A percentile compares a stretch with the other conserved stretches of the same genome.
phyloP scores from a whole-genome alignment of 1,140 invertebrate genomes.

The Dryas iulia region DNA sequence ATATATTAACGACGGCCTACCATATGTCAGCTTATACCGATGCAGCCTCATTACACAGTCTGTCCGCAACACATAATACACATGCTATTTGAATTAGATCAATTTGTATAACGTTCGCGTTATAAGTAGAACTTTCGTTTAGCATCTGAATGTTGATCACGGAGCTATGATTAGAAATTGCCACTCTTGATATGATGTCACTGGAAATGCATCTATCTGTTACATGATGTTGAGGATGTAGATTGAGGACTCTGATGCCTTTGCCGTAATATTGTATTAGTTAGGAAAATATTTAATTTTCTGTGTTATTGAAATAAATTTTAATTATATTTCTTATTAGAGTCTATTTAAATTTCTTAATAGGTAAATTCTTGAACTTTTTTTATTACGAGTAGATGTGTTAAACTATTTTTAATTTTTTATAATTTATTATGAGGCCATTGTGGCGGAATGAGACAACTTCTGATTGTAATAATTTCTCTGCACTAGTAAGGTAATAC shows the following conservation, averaged over 20 bases:
- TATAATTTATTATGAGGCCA: too few relatives aligned
- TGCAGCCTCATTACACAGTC: slow-evolving; percentile 2
- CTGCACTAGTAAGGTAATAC: too few relatives aligned
- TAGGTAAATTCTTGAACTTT: too few relatives aligned
- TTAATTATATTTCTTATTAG: too few relatives aligned
- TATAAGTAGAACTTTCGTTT: slow-evolving; percentile 61
- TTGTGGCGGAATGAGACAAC: too few relatives aligned
- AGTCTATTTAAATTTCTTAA: too few relatives aligned
- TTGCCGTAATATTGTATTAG: neutral
- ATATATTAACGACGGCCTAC: neutral
- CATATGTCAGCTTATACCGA: neutral
- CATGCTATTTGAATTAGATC: slow-evolving; percentile 31
- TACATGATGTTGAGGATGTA: slow-evolving; percentile 23
- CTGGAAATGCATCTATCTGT: slow-evolving; percentile 37
- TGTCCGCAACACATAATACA: slow-evolving; percentile 17
- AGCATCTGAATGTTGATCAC: slow-evolving; percentile 55
- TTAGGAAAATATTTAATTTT: neutral
- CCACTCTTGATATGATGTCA: slow-evolving; percentile 55
- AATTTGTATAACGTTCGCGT: slow-evolving; percentile 40
- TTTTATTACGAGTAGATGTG: too few relatives aligned
- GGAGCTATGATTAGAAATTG: slow-evolving; percentile 68
- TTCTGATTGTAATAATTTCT: too few relatives aligned
- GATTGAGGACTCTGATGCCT: neutral
- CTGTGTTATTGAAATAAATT: too few relatives aligned
- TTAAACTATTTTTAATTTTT: too few relatives aligned